phyloP scores from a whole-genome alignment of 2,888 invertebrate species.

The Tyria jacobaeae region DNA sequence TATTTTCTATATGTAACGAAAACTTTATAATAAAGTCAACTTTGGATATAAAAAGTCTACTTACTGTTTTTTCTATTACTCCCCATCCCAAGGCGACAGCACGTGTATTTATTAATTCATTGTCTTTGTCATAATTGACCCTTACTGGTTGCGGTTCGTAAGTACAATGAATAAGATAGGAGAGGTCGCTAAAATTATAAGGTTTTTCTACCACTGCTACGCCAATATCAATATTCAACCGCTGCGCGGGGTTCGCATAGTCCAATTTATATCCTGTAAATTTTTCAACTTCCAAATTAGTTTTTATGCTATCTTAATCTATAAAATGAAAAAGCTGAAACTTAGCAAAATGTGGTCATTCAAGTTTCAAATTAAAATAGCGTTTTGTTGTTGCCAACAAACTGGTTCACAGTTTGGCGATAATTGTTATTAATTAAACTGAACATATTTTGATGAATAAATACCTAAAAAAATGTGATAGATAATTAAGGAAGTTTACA shows the following conservation, averaged over 20 bases:
- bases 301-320: background rate
- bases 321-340: background rate
- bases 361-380: no score
- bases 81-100: constrained; percentile 1
- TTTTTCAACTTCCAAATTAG: background rate
- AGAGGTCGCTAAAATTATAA: constrained; percentile 35
- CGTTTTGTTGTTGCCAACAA: no score
- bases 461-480: no score
- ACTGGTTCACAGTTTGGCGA: no score
- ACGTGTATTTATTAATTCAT: background rate
- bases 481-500: no score
- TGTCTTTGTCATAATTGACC: constrained; percentile 23
- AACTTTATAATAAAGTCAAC: no score
- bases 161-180: constrained; percentile 31
- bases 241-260: constrained; percentile 7
- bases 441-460: no score
- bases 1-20: no score
- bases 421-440: no score
- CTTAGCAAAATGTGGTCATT: background rate
- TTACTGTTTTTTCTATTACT: background rate
- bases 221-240: constrained; percentile 38
- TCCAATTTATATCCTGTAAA: constrained; percentile 4
- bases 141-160: constrained; percentile 33
- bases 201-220: constrained; percentile 40
- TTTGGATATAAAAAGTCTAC: background rate